phyloP scores from a whole-genome alignment of 2,113 vertebrate species.

The Myiagra hebetior region DNA sequence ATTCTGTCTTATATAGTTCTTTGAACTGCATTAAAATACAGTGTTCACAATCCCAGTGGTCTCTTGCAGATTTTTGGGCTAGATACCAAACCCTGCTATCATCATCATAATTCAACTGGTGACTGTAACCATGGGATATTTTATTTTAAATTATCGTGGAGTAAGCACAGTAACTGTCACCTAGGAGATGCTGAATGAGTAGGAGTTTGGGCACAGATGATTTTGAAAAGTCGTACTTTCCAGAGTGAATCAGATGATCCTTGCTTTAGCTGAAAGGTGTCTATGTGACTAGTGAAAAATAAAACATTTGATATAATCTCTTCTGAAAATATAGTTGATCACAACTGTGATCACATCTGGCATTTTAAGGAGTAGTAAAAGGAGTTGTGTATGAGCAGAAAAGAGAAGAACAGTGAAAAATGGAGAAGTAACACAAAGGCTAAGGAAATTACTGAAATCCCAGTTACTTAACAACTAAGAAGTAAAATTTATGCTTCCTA shows the following conservation, averaged over 20 bases:
- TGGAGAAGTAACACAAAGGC: not conserved
- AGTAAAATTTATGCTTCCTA: not conserved
- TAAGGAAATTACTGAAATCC: not conserved
- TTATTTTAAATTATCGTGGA: not conserved
- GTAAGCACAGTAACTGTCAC: not conserved
- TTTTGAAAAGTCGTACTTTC: not conserved
- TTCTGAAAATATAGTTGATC: not conserved
- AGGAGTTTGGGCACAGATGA: constrained; percentile 11
- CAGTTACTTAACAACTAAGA: not conserved
- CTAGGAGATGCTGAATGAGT: constrained; percentile 54
- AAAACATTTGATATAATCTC: not conserved
- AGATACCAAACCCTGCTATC: not conserved
- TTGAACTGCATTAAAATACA: not conserved
- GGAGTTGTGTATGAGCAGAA: not conserved
- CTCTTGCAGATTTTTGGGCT: not conserved
- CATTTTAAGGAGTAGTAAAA: not conserved
- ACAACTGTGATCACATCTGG: not conserved
- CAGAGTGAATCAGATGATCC: not conserved
- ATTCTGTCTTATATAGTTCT: not conserved
- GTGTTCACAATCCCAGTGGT: not conserved
- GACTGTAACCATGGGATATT: not conserved
- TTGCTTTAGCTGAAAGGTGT: not conserved
- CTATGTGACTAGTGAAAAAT: not conserved
- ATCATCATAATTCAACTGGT: not conserved
- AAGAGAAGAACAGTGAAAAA: not conserved